Evolutionary conservation across 2,888 invertebrate genomes (phyloP).

Genomic region (Eupithecia insigniata): DNA sequence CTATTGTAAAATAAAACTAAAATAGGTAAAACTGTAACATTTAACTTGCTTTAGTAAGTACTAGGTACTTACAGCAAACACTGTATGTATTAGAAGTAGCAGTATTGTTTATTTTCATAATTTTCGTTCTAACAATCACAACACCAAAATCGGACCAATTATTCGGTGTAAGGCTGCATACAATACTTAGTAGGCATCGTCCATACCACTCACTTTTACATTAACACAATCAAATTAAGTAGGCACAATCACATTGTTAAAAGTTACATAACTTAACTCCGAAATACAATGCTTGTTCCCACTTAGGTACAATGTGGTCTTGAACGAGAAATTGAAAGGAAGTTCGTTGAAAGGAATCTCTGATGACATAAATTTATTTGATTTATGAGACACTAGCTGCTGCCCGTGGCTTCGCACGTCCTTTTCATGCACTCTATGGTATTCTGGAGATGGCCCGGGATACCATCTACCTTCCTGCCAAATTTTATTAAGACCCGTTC

Average conservation of each 20-base stretch:
- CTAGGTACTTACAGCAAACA: not conserved
- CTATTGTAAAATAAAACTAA: not conserved
- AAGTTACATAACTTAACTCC: constrained; percentile 2
- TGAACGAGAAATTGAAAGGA: constrained; percentile 11
- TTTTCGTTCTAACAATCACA: not conserved
- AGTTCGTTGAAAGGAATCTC: not conserved
- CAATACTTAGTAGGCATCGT: not conserved
- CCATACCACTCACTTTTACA: constrained; percentile 10
- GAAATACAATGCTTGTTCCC: constrained; percentile 3
- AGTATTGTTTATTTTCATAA: not conserved
- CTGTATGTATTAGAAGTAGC: not conserved
- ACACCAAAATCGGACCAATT: not conserved
- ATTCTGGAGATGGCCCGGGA: no score
- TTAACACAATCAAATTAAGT: constrained; percentile 11
- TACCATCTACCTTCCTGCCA: no score
- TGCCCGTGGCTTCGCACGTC: no score
- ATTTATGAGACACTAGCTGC: not conserved
- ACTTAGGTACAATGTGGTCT: not conserved
- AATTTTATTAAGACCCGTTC: no score
- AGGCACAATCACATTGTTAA: constrained; percentile 6
- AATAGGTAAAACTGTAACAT: not conserved
- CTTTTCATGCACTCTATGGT: no score
- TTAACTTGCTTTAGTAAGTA: not conserved
- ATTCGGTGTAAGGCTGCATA: not conserved
- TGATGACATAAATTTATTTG: constrained; percentile 5